Evolutionary conservation across 2,888 invertebrate species (phyloP).

Genomic region (Helobdella robusta): DNA sequence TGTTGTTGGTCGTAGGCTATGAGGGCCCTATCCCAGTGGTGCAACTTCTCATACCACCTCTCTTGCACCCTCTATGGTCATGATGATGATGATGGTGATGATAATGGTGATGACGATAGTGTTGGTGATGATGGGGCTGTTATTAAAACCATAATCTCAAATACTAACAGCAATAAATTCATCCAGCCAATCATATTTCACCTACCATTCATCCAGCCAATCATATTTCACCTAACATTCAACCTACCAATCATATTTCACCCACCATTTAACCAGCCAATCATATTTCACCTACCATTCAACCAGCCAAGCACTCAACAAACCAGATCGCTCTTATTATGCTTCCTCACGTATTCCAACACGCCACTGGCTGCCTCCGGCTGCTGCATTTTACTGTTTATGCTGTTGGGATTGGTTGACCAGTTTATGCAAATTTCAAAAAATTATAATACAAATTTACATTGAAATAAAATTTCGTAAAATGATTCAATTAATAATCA

Average conservation of each 20-base stretch:
- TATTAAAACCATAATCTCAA: no score
- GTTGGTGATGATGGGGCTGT: neutral
- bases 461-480: no score
- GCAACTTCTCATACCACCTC: constrained; percentile 95
- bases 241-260: neutral
- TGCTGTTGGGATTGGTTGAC: no score
- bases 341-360: constrained; percentile 75
- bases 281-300: neutral
- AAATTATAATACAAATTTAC: no score
- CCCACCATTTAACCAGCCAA: neutral
- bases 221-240: no score
- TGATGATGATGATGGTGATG: neutral
- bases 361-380: constrained; percentile 91
- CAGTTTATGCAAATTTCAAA: no score
- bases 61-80: constrained; percentile 56
- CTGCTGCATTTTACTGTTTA: constrained; percentile 95
- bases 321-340: constrained; percentile 45
- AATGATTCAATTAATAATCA: no score
- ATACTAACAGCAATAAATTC: no score
- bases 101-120: neutral
- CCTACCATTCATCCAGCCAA: no score
- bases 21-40: constrained; percentile 95
- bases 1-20: constrained; percentile 72
- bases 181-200: no score
- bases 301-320: neutral